A percentile compares a stretch with the other conserved stretches of the same genome.
Evolutionary conservation across 2,888 invertebrate species (phyloP).

Genomic region (Netelia melanura): DNA sequence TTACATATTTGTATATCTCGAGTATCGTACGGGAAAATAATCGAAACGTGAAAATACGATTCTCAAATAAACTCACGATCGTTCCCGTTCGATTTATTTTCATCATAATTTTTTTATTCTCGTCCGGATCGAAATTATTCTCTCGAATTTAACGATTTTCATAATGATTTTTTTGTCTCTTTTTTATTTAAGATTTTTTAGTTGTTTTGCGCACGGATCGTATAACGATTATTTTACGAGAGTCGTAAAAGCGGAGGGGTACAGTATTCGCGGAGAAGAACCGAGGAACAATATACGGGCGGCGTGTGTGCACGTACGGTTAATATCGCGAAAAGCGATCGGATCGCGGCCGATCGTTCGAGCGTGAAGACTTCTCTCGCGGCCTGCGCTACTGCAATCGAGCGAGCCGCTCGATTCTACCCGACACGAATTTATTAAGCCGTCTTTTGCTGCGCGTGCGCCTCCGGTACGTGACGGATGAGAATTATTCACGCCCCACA

Average conservation of each 20-base stretch:
- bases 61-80: neutral
- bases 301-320: constrained; percentile 28
- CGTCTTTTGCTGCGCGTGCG: constrained; percentile 69
- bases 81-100: too few relatives aligned
- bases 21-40: too few relatives aligned
- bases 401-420: constrained; percentile 51
- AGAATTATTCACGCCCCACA: constrained; percentile 72
- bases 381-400: constrained; percentile 24
- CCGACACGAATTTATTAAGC: constrained; percentile 77
- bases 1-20: too few relatives aligned
- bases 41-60: too few relatives aligned
- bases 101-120: neutral
- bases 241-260: neutral
- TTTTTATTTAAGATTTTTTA: neutral
- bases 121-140: neutral
- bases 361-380: constrained; percentile 64
- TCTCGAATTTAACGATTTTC: constrained; percentile 3
- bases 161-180: neutral
- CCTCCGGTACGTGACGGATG: constrained; percentile 67
- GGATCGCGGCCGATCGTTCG: constrained; percentile 53
- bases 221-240: constrained; percentile 19
- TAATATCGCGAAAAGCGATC: constrained; percentile 61
- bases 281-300: constrained; percentile 14
- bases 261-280: neutral
- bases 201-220: neutral